These are phyloP conservation scores for Lysiphlebus fabarum DNA, from an alignment of 1,140 invertebrate species.

Conservation along the genomic window DNA sequence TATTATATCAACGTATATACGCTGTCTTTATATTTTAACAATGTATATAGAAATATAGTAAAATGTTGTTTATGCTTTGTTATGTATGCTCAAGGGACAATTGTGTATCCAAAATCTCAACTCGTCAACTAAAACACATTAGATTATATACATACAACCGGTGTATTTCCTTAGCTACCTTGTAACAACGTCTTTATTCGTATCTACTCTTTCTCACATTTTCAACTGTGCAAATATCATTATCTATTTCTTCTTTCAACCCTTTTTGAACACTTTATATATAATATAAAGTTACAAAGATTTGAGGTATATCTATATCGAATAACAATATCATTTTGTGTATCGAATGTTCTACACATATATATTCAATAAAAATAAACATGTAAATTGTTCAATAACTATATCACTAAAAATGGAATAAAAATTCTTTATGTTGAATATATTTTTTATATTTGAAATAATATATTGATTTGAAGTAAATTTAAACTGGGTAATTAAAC, in stretches of 20 bases:
- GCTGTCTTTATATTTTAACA: slow-evolving; percentile 17
- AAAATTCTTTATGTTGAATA: too few species aligned
- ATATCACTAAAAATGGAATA: too few species aligned
- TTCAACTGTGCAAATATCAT: slow-evolving; percentile 29
- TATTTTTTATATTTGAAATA: too few species aligned
- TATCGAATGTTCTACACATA: too few species aligned
- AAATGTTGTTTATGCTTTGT: too few species aligned
- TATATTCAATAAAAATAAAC: too few species aligned
- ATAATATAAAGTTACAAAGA: background rate
- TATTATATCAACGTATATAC: too few species aligned
- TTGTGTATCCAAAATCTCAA: slow-evolving; percentile 20
- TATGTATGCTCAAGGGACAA: slow-evolving; percentile 20
- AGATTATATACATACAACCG: background rate
- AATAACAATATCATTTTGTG: too few species aligned
- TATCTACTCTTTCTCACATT: slow-evolving; percentile 15
- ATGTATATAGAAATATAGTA: background rate
- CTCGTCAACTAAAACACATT: slow-evolving; percentile 27
- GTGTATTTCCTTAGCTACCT: background rate
- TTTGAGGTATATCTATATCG: slow-evolving; percentile 3
- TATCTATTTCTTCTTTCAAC: slow-evolving; percentile 8
- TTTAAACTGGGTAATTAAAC: too few species aligned
- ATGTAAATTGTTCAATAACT: too few species aligned
- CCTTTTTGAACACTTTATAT: background rate
- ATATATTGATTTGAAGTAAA: too few species aligned
- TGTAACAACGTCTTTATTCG: slow-evolving; percentile 10